A percentile compares a stretch with the other conserved stretches of the same genome.
phyloP scores from a whole-genome alignment of 2,113 vertebrate species.

The Phylloscopus trochiloides region DNA sequence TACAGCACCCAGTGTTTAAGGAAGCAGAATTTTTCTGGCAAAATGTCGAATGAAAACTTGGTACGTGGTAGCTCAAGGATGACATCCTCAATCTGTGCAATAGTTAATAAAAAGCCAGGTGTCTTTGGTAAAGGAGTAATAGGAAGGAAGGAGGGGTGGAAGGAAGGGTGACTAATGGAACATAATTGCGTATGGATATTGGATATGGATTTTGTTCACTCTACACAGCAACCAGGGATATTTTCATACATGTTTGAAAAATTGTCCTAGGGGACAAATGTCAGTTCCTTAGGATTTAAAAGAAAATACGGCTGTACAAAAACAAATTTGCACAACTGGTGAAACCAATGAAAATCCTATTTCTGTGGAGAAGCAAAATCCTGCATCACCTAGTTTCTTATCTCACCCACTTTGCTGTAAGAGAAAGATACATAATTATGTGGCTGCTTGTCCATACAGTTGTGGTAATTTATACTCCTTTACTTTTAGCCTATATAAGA shows the following conservation, averaged over 20 bases:
- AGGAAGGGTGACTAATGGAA: slow-evolving; percentile 63
- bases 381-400: slow-evolving; percentile 34
- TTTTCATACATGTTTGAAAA: slow-evolving; percentile 45
- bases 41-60: slow-evolving; percentile 44
- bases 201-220: slow-evolving; percentile 60
- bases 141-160: neutral
- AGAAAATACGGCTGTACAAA: neutral
- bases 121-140: neutral
- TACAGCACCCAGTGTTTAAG: neutral
- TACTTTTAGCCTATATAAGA: neutral
- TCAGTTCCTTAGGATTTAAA: neutral
- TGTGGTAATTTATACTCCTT: neutral
- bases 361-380: slow-evolving; percentile 33
- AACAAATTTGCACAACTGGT: slow-evolving; percentile 23
- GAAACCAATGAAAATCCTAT: slow-evolving; percentile 37
- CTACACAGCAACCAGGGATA: neutral
- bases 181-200: slow-evolving; percentile 58
- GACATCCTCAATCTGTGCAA: neutral
- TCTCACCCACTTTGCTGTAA: slow-evolving; percentile 35
- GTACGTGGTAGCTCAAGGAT: neutral
- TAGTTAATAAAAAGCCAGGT: neutral
- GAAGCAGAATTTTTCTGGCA: neutral
- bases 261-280: slow-evolving; percentile 38
- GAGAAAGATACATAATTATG: slow-evolving; percentile 52
- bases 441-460: neutral